A percentile compares a stretch with the other conserved stretches of the same genome.
Conservation (phyloP, 1,140 invertebrate species). For the Halyomorpha halys region DNA sequence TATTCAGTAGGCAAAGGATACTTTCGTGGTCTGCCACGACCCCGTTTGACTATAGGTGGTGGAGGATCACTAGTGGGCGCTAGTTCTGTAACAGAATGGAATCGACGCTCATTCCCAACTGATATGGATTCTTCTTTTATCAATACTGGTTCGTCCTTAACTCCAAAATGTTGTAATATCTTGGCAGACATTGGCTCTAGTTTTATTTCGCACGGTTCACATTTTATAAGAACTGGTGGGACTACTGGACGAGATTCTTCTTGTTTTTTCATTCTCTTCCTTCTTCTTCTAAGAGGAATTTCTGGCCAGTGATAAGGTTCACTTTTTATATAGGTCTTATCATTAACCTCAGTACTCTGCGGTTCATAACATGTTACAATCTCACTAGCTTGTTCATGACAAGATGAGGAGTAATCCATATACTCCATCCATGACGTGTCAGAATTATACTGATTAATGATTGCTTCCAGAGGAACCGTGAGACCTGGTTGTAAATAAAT, state of each 20-base stretch:
- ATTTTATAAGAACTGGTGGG: neutral
- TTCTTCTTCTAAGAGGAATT: constrained; percentile 7
- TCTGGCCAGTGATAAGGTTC: constrained; percentile 24
- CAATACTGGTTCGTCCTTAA: neutral
- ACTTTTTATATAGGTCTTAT: constrained; percentile 2
- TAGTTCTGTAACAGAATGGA: neutral
- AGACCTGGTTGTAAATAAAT: neutral
- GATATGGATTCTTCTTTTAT: no score
- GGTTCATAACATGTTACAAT: constrained; percentile 20
- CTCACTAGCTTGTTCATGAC: constrained; percentile 12
- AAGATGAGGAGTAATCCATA: neutral
- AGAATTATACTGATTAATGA: neutral
- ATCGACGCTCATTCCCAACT: no score
- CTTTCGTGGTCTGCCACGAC: neutral
- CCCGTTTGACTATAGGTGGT: neutral
- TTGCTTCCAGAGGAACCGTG: neutral
- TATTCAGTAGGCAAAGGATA: neutral
- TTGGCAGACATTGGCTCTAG: constrained; percentile 1
- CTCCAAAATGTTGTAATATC: neutral
- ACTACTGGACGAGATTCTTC: neutral
- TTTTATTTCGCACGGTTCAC: constrained; percentile 6
- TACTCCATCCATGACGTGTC: neutral
- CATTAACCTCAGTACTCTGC: constrained; percentile 16
- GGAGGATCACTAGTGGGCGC: neutral
- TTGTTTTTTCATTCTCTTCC: neutral